A percentile compares a stretch with the other conserved stretches of the same genome.
Conservation (phyloP, 2,113 vertebrate species). For the Hydropotes inermis region DNA sequence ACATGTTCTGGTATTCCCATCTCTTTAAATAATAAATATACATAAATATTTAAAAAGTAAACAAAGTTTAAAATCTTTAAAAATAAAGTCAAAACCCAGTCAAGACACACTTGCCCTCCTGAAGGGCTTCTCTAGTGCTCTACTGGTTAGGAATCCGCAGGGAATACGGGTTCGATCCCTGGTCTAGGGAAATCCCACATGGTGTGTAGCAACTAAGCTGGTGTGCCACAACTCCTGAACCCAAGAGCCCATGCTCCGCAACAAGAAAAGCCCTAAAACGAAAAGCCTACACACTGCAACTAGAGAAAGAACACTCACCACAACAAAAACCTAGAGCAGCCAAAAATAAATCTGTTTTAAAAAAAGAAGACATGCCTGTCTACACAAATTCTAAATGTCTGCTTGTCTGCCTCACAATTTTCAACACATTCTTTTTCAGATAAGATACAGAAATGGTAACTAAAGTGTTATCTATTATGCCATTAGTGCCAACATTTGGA, state of each 20-base stretch:
- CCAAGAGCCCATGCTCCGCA: background rate
- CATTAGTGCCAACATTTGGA: background rate
- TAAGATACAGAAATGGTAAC: background rate
- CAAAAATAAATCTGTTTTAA: background rate
- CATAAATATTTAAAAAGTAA: background rate
- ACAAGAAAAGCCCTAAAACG: background rate
- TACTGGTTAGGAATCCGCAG: background rate
- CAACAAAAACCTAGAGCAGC: background rate
- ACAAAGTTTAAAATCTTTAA: background rate
- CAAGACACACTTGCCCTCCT: background rate
- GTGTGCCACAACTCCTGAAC: background rate
- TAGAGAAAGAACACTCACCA: background rate
- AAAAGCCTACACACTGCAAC: background rate
- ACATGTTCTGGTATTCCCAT: background rate
- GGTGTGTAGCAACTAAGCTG: rapidly evolving
- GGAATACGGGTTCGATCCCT: background rate
- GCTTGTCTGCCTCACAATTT: background rate
- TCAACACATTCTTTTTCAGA: background rate
- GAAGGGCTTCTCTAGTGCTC: background rate
- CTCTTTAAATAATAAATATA: background rate
- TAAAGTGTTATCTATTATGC: background rate
- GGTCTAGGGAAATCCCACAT: background rate
- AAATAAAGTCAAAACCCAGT: background rate
- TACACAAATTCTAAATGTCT: background rate
- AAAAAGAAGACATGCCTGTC: background rate